phyloP scores from a whole-genome alignment of 2,888 invertebrate species.

The Anthrax anthrax region DNA sequence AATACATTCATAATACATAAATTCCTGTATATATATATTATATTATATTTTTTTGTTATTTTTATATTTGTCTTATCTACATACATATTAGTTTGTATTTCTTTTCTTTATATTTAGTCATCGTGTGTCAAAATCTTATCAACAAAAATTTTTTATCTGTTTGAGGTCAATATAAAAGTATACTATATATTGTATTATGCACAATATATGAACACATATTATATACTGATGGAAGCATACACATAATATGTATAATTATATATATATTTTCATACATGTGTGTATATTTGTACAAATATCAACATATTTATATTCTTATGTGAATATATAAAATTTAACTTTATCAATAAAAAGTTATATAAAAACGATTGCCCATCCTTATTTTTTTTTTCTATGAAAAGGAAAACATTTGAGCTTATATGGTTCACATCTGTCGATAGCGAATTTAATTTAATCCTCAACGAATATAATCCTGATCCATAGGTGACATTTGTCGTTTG shows the following conservation, averaged over 20 bases:
- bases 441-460: conserved; percentile 4
- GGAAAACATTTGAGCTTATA: neutral
- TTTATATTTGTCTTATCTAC: too few relatives aligned
- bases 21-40: neutral
- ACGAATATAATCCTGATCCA: neutral
- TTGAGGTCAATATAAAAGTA: neutral
- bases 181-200: neutral
- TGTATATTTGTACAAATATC: neutral
- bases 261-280: neutral
- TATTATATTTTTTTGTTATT: too few relatives aligned
- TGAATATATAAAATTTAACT: neutral
- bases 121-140: neutral
- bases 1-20: too few relatives aligned
- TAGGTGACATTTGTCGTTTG: neutral
- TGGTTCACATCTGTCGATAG: conserved; percentile 1
- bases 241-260: neutral
- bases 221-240: too few relatives aligned
- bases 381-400: too few relatives aligned
- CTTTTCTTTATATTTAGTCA: neutral
- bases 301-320: neutral
- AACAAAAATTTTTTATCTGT: neutral
- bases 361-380: too few relatives aligned
- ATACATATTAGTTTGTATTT: too few relatives aligned
- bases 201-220: neutral
- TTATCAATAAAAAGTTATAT: too few relatives aligned